Evolutionary conservation across 2,113 vertebrate species (phyloP).

Genomic region (Sylvia atricapilla): DNA sequence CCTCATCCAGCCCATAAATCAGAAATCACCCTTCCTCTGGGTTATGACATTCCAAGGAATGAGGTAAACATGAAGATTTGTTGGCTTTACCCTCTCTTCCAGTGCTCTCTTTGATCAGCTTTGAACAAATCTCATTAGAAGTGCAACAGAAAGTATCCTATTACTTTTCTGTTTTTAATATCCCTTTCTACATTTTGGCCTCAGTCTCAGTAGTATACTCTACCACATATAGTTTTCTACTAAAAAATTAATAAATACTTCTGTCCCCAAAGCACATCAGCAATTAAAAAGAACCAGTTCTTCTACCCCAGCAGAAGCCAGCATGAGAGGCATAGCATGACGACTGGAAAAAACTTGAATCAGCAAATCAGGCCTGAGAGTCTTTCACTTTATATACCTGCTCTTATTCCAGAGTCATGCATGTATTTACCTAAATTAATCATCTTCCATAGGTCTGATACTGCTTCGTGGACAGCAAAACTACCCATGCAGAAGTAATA

Average conservation of each 20-base stretch:
- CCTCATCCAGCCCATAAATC: slow-evolving; percentile 6
- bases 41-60: slow-evolving; percentile 1
- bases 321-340: background rate
- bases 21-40: background rate
- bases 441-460: background rate
- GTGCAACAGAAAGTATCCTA: background rate
- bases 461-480: background rate
- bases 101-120: background rate
- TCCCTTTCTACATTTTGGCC: background rate
- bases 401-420: background rate
- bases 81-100: background rate
- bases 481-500: background rate
- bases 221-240: background rate
- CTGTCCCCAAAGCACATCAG: background rate
- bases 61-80: background rate
- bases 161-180: slow-evolving; percentile 2
- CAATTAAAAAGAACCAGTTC: background rate
- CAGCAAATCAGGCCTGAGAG: background rate
- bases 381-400: background rate
- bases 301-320: background rate
- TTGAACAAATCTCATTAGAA: background rate
- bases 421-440: background rate
- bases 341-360: background rate
- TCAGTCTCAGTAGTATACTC: background rate
- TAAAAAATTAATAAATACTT: background rate